Percentiles rank a stretch among this genome's conserved stretches.
These are phyloP conservation scores for Cryptotermes secundus DNA, from an alignment of 1,140 invertebrate genomes.

Conservation along the genomic window DNA sequence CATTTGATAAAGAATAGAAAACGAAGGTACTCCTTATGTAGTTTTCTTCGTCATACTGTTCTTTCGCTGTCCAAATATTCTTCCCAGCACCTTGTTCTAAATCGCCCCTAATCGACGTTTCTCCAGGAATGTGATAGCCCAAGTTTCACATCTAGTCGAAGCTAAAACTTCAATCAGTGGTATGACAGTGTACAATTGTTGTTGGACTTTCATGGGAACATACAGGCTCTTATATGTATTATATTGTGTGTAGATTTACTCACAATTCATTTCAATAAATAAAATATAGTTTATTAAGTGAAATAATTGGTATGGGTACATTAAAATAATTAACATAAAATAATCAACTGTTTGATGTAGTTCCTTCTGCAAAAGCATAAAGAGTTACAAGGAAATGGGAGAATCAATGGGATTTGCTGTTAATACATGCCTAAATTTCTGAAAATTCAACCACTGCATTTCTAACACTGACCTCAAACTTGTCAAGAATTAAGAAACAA, in stretches of 20 bases:
- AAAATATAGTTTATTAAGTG: constrained; percentile 11
- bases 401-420: background rate
- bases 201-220: too few species aligned
- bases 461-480: background rate
- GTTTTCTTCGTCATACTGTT: too few species aligned
- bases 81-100: too few species aligned
- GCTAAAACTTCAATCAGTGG: too few species aligned
- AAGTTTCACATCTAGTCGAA: too few species aligned
- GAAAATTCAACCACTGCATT: background rate
- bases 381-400: background rate
- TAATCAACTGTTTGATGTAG: background rate
- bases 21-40: too few species aligned
- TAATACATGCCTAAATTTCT: background rate
- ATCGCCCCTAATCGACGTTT: too few species aligned
- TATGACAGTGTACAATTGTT: too few species aligned
- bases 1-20: too few species aligned
- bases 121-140: too few species aligned
- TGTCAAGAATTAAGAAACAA: background rate
- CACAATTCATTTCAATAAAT: background rate
- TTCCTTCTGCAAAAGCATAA: background rate
- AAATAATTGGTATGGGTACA: background rate
- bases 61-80: too few species aligned
- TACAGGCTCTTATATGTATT: too few species aligned
- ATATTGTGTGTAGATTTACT: background rate
- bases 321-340: background rate